Evolutionary conservation across 2,888 invertebrate genomes (phyloP).

Genomic region (Cepaea hortensis): DNA sequence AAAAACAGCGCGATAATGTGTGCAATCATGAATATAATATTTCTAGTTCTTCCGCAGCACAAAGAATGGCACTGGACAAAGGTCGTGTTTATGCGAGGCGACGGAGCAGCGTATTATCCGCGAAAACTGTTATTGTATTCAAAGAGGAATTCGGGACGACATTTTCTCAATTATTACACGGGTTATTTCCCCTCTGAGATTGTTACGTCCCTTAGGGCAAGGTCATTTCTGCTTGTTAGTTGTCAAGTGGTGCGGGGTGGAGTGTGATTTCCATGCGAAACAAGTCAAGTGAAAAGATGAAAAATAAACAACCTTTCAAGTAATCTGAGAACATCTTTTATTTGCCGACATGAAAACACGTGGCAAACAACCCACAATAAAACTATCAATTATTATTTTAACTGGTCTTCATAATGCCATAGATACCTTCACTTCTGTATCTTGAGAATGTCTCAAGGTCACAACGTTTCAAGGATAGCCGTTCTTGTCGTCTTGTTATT

Average conservation of each 20-base stretch:
- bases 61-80: not conserved
- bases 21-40: constrained; percentile 23
- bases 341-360: too few species aligned
- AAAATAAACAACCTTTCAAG: constrained; percentile 20
- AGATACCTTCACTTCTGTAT: too few species aligned
- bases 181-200: constrained; percentile 31
- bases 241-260: constrained; percentile 9
- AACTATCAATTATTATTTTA: too few species aligned
- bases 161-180: not conserved
- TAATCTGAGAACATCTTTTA: not conserved
- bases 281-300: constrained; percentile 30
- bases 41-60: not conserved
- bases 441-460: too few species aligned
- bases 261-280: not conserved
- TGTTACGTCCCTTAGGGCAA: constrained; percentile 25
- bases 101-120: not conserved
- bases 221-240: constrained; percentile 31
- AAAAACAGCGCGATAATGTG: not conserved
- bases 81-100: constrained; percentile 16
- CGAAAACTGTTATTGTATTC: constrained; percentile 20
- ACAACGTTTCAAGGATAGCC: too few species aligned
- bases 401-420: too few species aligned
- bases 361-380: too few species aligned
- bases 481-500: too few species aligned
- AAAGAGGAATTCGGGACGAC: not conserved